Evolutionary conservation across 2,888 invertebrate species (phyloP).

Genomic region (Sericinus montela): DNA sequence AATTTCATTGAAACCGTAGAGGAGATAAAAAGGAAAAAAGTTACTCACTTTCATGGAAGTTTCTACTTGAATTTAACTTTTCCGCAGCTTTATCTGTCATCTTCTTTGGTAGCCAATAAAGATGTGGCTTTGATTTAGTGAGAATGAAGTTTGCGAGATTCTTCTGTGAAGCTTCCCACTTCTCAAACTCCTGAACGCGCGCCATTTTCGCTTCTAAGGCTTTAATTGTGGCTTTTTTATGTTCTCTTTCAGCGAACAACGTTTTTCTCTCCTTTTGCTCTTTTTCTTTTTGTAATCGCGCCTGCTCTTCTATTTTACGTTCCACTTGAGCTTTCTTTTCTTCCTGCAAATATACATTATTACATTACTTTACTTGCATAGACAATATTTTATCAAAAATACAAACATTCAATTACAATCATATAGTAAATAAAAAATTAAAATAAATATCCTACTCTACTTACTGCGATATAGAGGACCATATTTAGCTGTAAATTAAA

Average conservation of each 20-base stretch:
- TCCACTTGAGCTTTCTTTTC: conserved; percentile 88
- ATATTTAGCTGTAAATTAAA: conserved; percentile 52
- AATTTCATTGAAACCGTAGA: too few relatives aligned
- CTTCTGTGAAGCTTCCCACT: conserved; percentile 88
- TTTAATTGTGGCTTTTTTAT: conserved; percentile 93
- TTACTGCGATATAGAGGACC: conserved; percentile 58
- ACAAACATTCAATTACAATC: too few relatives aligned
- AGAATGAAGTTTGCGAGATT: conserved; percentile 90
- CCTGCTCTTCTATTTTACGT: conserved; percentile 95
- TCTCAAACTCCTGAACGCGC: conserved; percentile 91
- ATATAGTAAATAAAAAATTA: background rate
- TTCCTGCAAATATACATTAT: conserved; percentile 44
- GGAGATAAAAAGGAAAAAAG: background rate
- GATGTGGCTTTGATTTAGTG: conserved; percentile 90
- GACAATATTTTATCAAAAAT: too few relatives aligned
- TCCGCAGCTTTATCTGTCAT: conserved; percentile 85
- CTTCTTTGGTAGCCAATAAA: conserved; percentile 93
- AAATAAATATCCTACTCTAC: conserved; percentile 30
- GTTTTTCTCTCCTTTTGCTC: conserved; percentile 90
- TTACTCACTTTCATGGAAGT: conserved; percentile 81
- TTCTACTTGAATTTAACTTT: conserved; percentile 81
- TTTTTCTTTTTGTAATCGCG: conserved; percentile 89
- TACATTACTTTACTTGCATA: too few relatives aligned
- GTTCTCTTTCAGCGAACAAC: conserved; percentile 90
- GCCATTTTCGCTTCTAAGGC: conserved; percentile 94